Conservation (phyloP, 2,113 vertebrate genomes). For the Guaruba guarouba region DNA sequence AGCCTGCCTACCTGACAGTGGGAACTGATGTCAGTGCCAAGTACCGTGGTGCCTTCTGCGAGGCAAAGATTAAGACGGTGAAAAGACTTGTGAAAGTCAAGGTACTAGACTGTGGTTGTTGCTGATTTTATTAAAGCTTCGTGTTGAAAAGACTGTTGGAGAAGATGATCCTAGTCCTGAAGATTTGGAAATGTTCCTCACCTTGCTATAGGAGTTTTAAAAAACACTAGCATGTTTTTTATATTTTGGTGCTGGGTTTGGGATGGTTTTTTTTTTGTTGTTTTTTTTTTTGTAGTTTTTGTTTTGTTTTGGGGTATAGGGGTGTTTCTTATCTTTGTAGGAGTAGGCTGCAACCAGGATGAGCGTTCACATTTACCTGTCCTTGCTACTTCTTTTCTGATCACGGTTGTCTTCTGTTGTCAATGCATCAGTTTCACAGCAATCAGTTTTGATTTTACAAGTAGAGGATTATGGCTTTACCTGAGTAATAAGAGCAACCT, state of each 20-base stretch:
- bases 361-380: neutral
- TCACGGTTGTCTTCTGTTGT: neutral
- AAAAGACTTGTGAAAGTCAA: constrained; percentile 98
- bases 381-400: neutral
- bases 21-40: constrained; percentile 99
- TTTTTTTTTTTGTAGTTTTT: neutral
- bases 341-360: neutral
- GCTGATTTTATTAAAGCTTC: accelerated
- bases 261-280: neutral
- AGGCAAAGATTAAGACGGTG: constrained; percentile 99
- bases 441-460: neutral
- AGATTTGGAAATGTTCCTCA: neutral
- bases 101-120: constrained; percentile 68
- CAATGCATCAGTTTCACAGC: neutral
- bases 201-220: neutral
- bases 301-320: accelerated
- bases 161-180: neutral
- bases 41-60: constrained; percentile 98
- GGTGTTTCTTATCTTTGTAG: neutral
- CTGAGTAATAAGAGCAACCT: neutral
- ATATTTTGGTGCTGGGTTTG: accelerated
- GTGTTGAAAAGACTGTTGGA: neutral
- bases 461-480: constrained; percentile 17
- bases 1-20: constrained; percentile 98
- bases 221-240: neutral